Evolutionary conservation across 2,113 vertebrate species (phyloP).

Genomic region (Coregonus clupeaformis): DNA sequence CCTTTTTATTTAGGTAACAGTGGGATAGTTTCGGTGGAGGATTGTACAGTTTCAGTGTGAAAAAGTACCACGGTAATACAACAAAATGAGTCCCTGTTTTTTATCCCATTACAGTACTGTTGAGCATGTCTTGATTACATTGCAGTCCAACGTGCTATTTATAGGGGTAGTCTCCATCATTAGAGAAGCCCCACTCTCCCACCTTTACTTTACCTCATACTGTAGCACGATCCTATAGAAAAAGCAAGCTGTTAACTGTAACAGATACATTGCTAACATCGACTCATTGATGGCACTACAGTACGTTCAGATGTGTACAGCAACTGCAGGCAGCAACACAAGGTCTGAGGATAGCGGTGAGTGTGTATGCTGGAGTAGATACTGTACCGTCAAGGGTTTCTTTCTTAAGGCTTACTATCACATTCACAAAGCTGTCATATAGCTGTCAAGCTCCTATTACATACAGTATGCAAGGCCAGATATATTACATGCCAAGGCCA

Average conservation of each 20-base stretch:
- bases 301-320: background rate
- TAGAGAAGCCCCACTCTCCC: conserved; percentile 35
- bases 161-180: conserved; percentile 30
- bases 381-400: background rate
- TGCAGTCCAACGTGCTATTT: conserved; percentile 47
- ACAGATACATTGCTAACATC: background rate
- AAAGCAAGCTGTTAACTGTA: background rate
- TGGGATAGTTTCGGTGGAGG: background rate
- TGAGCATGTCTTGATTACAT: conserved; percentile 48
- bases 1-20: too few species aligned
- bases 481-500: background rate
- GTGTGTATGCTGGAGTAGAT: background rate
- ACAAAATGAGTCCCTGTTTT: conserved; percentile 50
- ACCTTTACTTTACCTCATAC: conserved; percentile 31
- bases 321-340: too few species aligned
- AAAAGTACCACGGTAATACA: conserved; percentile 36
- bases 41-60: conserved; percentile 1
- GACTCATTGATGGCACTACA: background rate
- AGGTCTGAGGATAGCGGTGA: background rate
- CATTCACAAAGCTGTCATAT: too few species aligned
- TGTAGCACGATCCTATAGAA: too few species aligned
- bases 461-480: too few species aligned
- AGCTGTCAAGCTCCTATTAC: too few species aligned
- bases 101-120: conserved; percentile 46
- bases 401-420: background rate